A percentile compares a stretch with the other conserved stretches of the same genome.
These are phyloP conservation scores for Camponotus fellah DNA, from an alignment of 2,888 invertebrate species.

Conservation along the genomic window DNA sequence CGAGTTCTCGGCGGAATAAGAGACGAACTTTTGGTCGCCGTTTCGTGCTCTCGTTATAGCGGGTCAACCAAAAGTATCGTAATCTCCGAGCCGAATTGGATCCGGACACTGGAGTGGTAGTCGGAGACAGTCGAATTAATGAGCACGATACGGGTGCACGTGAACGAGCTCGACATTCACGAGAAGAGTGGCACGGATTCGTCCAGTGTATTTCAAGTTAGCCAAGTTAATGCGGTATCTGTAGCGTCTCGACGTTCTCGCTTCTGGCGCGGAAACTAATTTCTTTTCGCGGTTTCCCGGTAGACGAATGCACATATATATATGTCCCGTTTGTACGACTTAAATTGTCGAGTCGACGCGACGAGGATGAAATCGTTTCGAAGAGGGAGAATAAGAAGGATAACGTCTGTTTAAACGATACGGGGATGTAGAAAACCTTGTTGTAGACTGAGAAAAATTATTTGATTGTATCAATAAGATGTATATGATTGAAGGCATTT, in stretches of 20 bases:
- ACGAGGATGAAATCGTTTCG: slow-evolving; percentile 25
- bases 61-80: slow-evolving; percentile 4
- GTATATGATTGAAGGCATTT: too few species aligned
- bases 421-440: background rate
- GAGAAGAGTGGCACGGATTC: background rate
- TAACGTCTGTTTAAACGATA: background rate
- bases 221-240: slow-evolving; percentile 31
- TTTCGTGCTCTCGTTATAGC: slow-evolving; percentile 27
- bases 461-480: too few species aligned
- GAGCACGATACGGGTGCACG: slow-evolving; percentile 1
- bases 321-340: background rate
- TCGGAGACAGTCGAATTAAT: slow-evolving; percentile 37
- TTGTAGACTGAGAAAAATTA: background rate
- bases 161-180: background rate
- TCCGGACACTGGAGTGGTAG: slow-evolving; percentile 3
- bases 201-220: slow-evolving; percentile 8
- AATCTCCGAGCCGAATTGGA: slow-evolving; percentile 22
- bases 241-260: background rate
- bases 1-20: slow-evolving; percentile 36
- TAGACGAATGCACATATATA: background rate
- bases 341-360: slow-evolving; percentile 22
- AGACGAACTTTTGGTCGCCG: slow-evolving; percentile 15
- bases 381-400: background rate
- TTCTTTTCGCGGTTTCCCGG: slow-evolving; percentile 43
- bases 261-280: slow-evolving; percentile 25